Evolutionary conservation across 2,113 vertebrate species (phyloP).

Genomic region (Oreotrochilus melanogaster): DNA sequence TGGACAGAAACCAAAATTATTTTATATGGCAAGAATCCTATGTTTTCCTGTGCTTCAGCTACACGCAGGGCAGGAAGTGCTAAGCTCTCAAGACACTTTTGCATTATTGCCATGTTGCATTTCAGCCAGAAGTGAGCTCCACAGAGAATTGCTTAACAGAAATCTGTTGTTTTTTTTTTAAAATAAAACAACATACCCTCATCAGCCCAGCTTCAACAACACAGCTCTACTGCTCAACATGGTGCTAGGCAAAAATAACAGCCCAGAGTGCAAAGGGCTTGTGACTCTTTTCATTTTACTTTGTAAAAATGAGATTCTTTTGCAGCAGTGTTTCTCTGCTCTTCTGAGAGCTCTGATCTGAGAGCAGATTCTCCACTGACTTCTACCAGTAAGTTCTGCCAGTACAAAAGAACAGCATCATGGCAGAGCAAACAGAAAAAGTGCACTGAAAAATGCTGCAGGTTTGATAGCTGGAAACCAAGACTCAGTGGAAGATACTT

Average conservation of each 20-base stretch:
- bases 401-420: background rate
- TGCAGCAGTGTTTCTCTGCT: background rate
- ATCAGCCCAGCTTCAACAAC: background rate
- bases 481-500: background rate
- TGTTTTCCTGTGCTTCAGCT: background rate
- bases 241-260: background rate
- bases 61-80: background rate
- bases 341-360: background rate
- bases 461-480: background rate
- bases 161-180: background rate
- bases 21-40: conserved; percentile 11
- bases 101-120: background rate
- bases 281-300: background rate
- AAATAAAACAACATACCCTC: background rate
- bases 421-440: background rate
- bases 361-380: background rate
- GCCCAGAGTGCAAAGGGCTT: background rate
- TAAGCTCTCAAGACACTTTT: conserved; percentile 5
- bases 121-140: background rate
- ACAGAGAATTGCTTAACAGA: background rate
- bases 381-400: background rate
- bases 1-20: conserved; percentile 34
- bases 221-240: background rate
- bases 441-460: background rate
- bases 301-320: background rate